These are phyloP conservation scores for Maconellicoccus hirsutus DNA, from an alignment of 1,140 invertebrate species.

Conservation along the genomic window DNA sequence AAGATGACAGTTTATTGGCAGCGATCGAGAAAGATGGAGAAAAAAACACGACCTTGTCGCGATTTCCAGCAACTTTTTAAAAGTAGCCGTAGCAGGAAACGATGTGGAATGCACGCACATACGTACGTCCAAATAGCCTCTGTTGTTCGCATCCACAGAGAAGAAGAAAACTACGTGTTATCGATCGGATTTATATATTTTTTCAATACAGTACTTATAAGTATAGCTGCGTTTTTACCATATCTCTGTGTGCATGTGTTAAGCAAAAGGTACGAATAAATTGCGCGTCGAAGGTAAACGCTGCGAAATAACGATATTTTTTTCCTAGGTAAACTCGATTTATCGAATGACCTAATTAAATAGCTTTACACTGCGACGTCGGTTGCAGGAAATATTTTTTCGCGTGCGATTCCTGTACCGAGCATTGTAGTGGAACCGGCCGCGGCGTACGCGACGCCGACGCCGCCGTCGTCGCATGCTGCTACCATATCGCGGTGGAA, in stretches of 20 bases:
- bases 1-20: slow-evolving; percentile 8
- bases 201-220: too few species aligned
- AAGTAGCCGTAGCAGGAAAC: slow-evolving; percentile 2
- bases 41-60: not conserved
- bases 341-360: not conserved
- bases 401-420: too few species aligned
- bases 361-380: not conserved
- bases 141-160: not conserved
- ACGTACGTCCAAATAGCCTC: not conserved
- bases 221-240: too few species aligned
- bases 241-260: too few species aligned
- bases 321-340: not conserved
- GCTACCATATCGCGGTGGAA: too few species aligned
- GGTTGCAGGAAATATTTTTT: too few species aligned
- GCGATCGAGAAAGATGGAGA: not conserved
- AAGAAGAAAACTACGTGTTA: too few species aligned
- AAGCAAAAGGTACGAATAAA: not conserved
- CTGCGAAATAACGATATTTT: not conserved
- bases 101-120: not conserved
- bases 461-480: too few species aligned
- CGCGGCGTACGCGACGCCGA: too few species aligned
- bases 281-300: not conserved
- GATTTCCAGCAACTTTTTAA: slow-evolving; percentile 2
- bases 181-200: too few species aligned
- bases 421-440: too few species aligned